Evolutionary conservation across 1,140 invertebrate species (phyloP).

Genomic region (Atta colombica): DNA sequence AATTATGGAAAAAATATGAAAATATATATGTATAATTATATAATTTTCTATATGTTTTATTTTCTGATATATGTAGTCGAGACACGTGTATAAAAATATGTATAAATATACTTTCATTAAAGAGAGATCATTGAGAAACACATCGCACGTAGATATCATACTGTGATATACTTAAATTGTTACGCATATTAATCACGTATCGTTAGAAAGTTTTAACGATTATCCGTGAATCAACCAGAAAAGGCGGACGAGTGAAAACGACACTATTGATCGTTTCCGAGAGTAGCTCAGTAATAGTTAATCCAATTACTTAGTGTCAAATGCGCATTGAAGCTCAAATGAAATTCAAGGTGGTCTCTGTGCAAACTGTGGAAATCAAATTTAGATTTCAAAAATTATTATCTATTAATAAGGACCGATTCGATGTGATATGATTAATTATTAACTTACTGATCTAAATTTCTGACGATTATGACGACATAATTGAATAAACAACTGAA

Average conservation of each 20-base stretch:
- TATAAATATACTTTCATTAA: constrained; percentile 22
- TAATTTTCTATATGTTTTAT: not conserved
- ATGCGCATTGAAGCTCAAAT: not conserved
- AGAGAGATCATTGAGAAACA: constrained; percentile 41
- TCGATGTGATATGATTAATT: not conserved
- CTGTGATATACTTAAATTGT: constrained; percentile 26
- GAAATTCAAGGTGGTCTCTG: constrained; percentile 31
- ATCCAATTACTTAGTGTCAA: constrained; percentile 50
- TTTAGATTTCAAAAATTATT: constrained; percentile 35
- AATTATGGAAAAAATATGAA: not conserved
- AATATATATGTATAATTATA: not conserved
- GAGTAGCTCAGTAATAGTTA: constrained; percentile 57
- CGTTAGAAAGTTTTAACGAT: constrained; percentile 84
- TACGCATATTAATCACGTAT: constrained; percentile 72
- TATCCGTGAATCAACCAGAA: constrained; percentile 79
- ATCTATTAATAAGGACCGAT: constrained; percentile 25
- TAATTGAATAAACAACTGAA: not conserved
- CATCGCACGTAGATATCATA: constrained; percentile 14
- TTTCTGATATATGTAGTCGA: not conserved
- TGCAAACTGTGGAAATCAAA: not conserved
- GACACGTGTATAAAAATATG: not conserved
- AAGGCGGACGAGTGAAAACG: constrained; percentile 79
- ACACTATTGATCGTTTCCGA: constrained; percentile 66
- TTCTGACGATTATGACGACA: not conserved
- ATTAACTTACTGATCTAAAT: not conserved